phyloP scores from a whole-genome alignment of 1,140 invertebrate species.

The Drosophila micromelanica region DNA sequence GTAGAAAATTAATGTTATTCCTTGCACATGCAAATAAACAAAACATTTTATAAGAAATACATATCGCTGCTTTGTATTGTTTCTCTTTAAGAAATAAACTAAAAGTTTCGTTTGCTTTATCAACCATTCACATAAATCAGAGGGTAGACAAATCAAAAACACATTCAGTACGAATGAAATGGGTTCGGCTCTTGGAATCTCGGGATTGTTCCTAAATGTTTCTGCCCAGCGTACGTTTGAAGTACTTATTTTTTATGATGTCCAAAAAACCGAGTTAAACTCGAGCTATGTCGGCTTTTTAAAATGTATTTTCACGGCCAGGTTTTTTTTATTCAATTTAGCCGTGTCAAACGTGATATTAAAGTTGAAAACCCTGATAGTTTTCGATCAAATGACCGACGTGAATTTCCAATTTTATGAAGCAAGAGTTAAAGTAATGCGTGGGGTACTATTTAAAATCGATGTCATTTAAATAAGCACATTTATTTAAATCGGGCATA shows the following conservation, averaged over 20 bases:
- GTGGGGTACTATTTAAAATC: slow-evolving; percentile 40
- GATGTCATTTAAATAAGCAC: slow-evolving; percentile 44
- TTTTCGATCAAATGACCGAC: slow-evolving; percentile 49
- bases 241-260: slow-evolving; percentile 70
- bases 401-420: slow-evolving; percentile 70
- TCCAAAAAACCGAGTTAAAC: slow-evolving; percentile 40
- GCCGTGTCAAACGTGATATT: slow-evolving; percentile 58
- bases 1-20: slow-evolving; percentile 14
- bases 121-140: slow-evolving; percentile 64
- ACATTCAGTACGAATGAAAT: slow-evolving; percentile 25
- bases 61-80: not conserved
- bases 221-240: slow-evolving; percentile 18
- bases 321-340: slow-evolving; percentile 55
- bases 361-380: slow-evolving; percentile 26
- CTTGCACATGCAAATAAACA: slow-evolving; percentile 26
- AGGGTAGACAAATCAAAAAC: slow-evolving; percentile 49
- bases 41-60: slow-evolving; percentile 21
- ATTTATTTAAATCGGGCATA: slow-evolving; percentile 34
- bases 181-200: not conserved
- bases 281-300: slow-evolving; percentile 28
- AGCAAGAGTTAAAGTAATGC: not conserved
- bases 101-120: slow-evolving; percentile 28
- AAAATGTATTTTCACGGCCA: slow-evolving; percentile 45
- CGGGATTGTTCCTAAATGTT: not conserved
- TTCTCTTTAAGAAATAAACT: slow-evolving; percentile 22